phyloP scores from a whole-genome alignment of 2,113 vertebrate species.

The Piprites chloris region DNA sequence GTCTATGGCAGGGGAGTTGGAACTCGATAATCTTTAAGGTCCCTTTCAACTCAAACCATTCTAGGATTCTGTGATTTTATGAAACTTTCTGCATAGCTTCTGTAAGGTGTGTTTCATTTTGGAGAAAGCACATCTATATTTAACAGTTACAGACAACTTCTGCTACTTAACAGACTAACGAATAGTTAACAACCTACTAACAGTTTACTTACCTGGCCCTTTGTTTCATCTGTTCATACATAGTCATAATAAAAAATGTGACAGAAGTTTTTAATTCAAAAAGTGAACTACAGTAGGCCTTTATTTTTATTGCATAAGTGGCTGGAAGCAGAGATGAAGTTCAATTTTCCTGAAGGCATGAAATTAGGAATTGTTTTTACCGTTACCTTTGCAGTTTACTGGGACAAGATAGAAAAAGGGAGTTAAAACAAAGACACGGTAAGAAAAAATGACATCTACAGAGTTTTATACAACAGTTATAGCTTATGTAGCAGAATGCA shows the following conservation, averaged over 20 bases:
- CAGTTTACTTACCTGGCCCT: not conserved
- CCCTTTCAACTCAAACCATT: not conserved
- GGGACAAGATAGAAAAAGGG: not conserved
- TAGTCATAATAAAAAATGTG: not conserved
- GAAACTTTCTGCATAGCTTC: not conserved
- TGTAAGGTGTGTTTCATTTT: not conserved
- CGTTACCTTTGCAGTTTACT: not conserved
- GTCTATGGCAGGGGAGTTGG: not conserved
- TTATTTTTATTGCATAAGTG: not conserved
- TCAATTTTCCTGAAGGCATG: not conserved
- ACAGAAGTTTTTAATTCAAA: not conserved
- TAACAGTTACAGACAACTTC: not conserved
- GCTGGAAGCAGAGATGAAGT: not conserved
- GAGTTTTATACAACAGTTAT: not conserved
- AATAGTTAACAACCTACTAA: no score
- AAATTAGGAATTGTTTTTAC: not conserved
- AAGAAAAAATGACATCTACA: not conserved
- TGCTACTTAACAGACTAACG: not conserved
- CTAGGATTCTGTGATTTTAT: not conserved
- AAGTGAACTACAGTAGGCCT: not conserved
- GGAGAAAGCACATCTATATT: not conserved
- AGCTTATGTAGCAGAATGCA: not conserved
- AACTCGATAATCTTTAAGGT: not conserved
- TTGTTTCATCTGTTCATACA: slow-evolving; percentile 10
- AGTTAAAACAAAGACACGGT: not conserved